Evolutionary conservation across 2,888 invertebrate species (phyloP).

Genomic region (Latrodectus elegans): DNA sequence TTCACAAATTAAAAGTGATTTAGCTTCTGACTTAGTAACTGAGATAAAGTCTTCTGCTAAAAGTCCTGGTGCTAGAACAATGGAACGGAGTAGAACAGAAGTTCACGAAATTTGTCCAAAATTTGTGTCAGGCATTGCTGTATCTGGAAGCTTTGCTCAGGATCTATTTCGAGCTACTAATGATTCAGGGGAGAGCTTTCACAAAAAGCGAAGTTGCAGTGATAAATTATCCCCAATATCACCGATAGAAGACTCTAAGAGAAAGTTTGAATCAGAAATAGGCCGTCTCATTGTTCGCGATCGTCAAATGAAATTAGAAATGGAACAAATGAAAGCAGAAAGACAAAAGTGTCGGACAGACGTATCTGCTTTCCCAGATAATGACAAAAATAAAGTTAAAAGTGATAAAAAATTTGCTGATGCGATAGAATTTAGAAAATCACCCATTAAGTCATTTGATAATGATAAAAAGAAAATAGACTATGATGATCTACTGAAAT

Average conservation of each 20-base stretch:
- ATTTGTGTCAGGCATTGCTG: conserved; percentile 60
- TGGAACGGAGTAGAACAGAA: conserved; percentile 59
- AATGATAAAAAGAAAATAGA: conserved; percentile 46
- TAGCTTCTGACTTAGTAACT: conserved; percentile 1
- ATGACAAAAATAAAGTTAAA: conserved; percentile 15
- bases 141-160: conserved; percentile 60
- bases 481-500: conserved; percentile 32
- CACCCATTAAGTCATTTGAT: conserved; percentile 43
- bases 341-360: conserved; percentile 51
- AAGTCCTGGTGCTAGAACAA: conserved; percentile 30
- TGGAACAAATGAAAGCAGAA: conserved; percentile 73
- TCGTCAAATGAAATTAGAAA: conserved; percentile 76
- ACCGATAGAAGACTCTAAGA: conserved; percentile 71
- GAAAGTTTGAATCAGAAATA: conserved; percentile 77
- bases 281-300: conserved; percentile 77
- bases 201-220: conserved; percentile 54
- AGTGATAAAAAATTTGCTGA: conserved; percentile 49
- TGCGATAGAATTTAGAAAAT: conserved; percentile 52
- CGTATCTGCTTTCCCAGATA: neutral
- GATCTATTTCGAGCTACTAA: conserved; percentile 47
- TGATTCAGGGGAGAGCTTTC: conserved; percentile 26
- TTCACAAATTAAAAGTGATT: neutral
- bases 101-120: conserved; percentile 63
- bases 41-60: conserved; percentile 42
- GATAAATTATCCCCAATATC: conserved; percentile 68